Evolutionary conservation across 2,113 vertebrate genomes (phyloP), one percentile per base, ranked within the genome.

Genomic region (Rhombomys opimus): DNA sequence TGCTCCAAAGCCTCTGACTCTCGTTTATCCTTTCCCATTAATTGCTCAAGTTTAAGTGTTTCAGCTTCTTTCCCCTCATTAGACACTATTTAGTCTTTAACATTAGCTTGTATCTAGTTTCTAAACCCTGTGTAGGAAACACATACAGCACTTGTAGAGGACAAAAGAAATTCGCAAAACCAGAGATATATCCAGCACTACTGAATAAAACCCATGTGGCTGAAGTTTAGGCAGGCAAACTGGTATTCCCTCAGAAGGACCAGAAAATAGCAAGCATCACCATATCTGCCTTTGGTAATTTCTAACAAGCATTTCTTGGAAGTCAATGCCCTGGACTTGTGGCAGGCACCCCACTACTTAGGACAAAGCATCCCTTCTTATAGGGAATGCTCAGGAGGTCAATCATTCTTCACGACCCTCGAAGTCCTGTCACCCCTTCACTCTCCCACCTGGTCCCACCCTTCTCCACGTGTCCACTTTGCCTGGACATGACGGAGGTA

Each of bases 231-330:
- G 50, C 23, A 80, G 9, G 41, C 2, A 35, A 15, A 63, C 9
- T 15, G 75, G 32, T 17, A 4, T 72, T 77, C 25, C 5, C 1
- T 1, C 3, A 63, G 32, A 22, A 32, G 23, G 11, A 75, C n/a
- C 30, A 35, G 90, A 70, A 46, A 12, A 65, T 12, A 20, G 41
- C 32, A 84, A 17, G 17, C 10, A 20, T 30, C 59, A 52, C 7
- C 30, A 22, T 80, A 9, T 80, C 32, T 80, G 54, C 27, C 90
- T 95, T 67, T 73, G 67, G 50, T 54, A 15, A 20, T 82, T 75
- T 87, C 46, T 27, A 61, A 94, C 67, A 82, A 75, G 46, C 63
- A 46, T 54, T 87, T 94, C 78, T 67, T n/a, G 77, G 77, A 65
- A 23, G 65, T 68, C 61, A 78, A 30, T 70, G 25, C 70, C 61